Conservation (phyloP, 2,888 invertebrate genomes). For the Mesoligia furuncula region DNA sequence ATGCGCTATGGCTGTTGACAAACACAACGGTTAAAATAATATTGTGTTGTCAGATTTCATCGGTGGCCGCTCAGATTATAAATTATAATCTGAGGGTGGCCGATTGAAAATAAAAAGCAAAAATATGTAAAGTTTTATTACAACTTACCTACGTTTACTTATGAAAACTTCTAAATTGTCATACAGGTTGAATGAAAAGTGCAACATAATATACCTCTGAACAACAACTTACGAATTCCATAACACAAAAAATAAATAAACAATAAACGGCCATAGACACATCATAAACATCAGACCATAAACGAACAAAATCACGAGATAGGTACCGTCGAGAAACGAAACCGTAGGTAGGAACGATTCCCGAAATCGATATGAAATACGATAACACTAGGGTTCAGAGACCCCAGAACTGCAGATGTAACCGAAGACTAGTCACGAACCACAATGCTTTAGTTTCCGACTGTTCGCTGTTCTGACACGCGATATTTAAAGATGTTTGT, state of each 20-base stretch:
- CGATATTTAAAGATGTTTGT: constrained; percentile 53
- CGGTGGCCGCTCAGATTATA: no score
- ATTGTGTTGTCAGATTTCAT: not conserved
- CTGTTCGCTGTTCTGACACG: constrained; percentile 54
- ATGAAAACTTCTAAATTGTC: not conserved
- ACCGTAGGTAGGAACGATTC: constrained; percentile 32
- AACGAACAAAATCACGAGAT: constrained; percentile 8
- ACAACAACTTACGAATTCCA: not conserved
- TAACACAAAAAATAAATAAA: not conserved
- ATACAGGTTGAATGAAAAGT: not conserved
- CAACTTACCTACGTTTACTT: not conserved
- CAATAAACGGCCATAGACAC: not conserved
- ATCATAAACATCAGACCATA: constrained; percentile 3
- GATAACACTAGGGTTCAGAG: constrained; percentile 68
- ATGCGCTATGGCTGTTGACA: not conserved
- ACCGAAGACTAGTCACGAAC: constrained; percentile 67
- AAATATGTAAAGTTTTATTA: no score
- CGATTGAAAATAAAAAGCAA: not conserved
- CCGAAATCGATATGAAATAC: constrained; percentile 61
- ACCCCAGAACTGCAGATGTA: constrained; percentile 68
- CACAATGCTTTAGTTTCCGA: constrained; percentile 61
- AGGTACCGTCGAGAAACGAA: constrained; percentile 12
- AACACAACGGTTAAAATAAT: not conserved
- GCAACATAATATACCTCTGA: not conserved
- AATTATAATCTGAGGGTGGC: no score